Conservation (phyloP, 2,797 vertebrate species). For the Sus cebifrons region DNA sequence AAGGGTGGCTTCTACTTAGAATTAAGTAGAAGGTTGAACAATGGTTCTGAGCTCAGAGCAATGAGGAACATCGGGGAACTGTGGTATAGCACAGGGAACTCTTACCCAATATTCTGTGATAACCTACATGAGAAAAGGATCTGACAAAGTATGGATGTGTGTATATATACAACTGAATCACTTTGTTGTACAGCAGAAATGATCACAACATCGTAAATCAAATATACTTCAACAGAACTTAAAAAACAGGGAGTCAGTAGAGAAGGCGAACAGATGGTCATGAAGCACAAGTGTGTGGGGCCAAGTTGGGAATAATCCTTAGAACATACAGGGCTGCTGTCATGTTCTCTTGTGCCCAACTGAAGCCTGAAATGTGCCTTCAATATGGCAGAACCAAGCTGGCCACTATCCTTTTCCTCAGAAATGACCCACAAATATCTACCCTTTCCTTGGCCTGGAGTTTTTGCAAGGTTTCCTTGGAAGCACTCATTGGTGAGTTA, state of each 20-base stretch:
- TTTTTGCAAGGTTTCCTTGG: neutral
- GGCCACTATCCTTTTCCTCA: neutral
- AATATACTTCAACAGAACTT: no score
- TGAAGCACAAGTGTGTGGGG: neutral
- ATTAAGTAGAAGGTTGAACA: neutral
- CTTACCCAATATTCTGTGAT: no score
- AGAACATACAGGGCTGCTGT: neutral
- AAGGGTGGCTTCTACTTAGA: conserved; percentile 26
- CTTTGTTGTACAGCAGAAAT: no score
- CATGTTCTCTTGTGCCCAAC: neutral
- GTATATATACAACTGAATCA: no score
- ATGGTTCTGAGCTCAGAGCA: neutral
- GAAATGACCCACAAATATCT: neutral
- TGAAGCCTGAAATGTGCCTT: neutral
- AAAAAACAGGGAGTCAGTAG: neutral
- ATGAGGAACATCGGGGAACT: neutral
- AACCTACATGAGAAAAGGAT: no score
- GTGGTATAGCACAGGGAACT: no score
- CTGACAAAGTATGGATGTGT: no score
- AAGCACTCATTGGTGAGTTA: neutral
- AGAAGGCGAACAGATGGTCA: neutral
- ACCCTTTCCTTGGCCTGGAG: neutral
- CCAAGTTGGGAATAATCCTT: neutral
- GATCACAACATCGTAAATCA: no score
- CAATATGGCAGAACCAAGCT: neutral